phyloP scores from a whole-genome alignment of 2,797 vertebrate species.

The Cirrhinus molitorella region DNA sequence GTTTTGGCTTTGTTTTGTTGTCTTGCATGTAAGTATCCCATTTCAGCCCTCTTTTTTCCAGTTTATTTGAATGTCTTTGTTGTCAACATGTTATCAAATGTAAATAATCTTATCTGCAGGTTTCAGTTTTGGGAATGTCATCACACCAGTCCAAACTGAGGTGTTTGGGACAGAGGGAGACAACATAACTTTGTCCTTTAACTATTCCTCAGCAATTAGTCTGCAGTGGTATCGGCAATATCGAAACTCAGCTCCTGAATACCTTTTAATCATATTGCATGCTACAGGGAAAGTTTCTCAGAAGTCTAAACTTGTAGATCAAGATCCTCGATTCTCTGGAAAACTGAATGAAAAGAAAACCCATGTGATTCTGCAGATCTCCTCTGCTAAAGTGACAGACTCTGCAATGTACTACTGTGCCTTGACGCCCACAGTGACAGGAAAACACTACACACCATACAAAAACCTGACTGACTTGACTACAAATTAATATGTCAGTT shows the following conservation, averaged over 20 bases:
- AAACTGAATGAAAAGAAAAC: slow-evolving; percentile 18
- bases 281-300: neutral
- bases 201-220: slow-evolving; percentile 1
- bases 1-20: neutral
- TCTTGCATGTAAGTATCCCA: neutral
- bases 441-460: neutral
- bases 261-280: neutral
- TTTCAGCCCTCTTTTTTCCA: neutral
- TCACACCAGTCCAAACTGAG: slow-evolving; percentile 7
- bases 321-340: neutral
- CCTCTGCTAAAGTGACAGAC: slow-evolving; percentile 26
- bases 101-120: neutral
- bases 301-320: neutral
- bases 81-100: neutral
- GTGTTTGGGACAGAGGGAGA: neutral
- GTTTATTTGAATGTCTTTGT: neutral
- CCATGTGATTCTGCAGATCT: slow-evolving; percentile 14
- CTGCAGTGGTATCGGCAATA: slow-evolving; percentile 41
- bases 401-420: neutral
- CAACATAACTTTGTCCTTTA: slow-evolving; percentile 40
- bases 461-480: too few species aligned
- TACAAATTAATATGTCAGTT: too few species aligned
- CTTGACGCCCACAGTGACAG: neutral
- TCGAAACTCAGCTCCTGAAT: slow-evolving; percentile 12
- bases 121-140: slow-evolving; percentile 14